Base-by-base conservation (phyloP, 2,113 vertebrate genomes). In the Eurypyga helias region DNA sequence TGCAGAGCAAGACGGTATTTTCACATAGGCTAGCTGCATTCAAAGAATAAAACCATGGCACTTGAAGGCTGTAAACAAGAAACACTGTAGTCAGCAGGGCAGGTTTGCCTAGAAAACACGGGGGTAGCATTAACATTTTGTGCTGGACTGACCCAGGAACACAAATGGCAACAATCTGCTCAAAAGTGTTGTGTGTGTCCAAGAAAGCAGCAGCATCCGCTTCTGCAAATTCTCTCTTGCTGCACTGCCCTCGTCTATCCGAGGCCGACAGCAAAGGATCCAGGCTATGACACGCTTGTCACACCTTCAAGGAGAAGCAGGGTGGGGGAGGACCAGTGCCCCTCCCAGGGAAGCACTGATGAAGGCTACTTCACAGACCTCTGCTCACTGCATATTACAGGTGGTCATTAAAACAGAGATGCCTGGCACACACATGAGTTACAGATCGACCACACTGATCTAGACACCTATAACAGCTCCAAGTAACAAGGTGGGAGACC, bases 241-340 rank as follows among this genome's bases (percentile, higher is more conserved):
- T 54, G 38, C 1, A 1, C n/a, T 23, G n/a, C 23, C 46, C 36
- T 51, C 0, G 0, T 10, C 13, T 58, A 76, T 69, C 62, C 0
- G 0, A 48, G 45, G 66, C 0, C 24, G 29, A 55, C 61, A 88
- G 70, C 0, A 0, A 83, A 66, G 69, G 33, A 72, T 70, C 41
- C 75, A 83, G 48, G 58, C 58, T 83, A 3, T 1, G 1, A 41
- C 0, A 34, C 36, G 17, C 24, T 45, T 70, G 65, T 7, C 28
- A 33, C 46, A 66, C 82, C 55, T 31, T 46, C 43, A 24, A 75
- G 48, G 73, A 79, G 48, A 14, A 72, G 48, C 1, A 52, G 18
- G 18, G n/a, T 25, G 12, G 6, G 13, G 34, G 57, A 87, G 17
- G 83, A 65, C 9, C 58, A 77, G 41, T 51, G 54, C 6, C n/a